Evolutionary conservation across 2,888 invertebrate genomes (phyloP).

Genomic region (Zygaena filipendulae): DNA sequence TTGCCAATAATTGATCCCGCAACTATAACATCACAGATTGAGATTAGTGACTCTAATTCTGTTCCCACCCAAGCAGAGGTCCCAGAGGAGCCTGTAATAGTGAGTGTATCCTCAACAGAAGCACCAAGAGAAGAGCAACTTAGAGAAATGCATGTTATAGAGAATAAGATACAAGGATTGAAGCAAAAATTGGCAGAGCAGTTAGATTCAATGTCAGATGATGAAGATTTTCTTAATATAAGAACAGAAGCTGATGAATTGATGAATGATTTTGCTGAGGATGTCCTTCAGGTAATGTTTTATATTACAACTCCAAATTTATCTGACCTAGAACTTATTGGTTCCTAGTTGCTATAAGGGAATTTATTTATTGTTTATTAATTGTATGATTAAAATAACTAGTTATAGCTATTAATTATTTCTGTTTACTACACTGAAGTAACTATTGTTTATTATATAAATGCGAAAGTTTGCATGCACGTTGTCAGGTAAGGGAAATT

Average conservation of each 20-base stretch:
- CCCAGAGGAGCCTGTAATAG: slow-evolving; percentile 28
- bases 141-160: slow-evolving; percentile 61
- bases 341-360: not conserved
- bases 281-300: slow-evolving; percentile 45
- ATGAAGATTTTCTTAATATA: slow-evolving; percentile 74
- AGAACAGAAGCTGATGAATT: slow-evolving; percentile 71
- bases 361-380: not conserved
- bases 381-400: not conserved
- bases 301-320: not conserved
- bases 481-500: too few relatives aligned
- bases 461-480: too few relatives aligned
- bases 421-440: too few relatives aligned
- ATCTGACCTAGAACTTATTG: not conserved
- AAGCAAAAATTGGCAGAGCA: slow-evolving; percentile 54
- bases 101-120: slow-evolving; percentile 13
- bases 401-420: too few relatives aligned
- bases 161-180: slow-evolving; percentile 69
- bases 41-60: not conserved
- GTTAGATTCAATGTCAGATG: slow-evolving; percentile 69
- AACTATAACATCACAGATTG: slow-evolving; percentile 33
- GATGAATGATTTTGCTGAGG: slow-evolving; percentile 62
- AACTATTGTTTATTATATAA: too few relatives aligned
- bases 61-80: slow-evolving; percentile 31
- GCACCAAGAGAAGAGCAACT: slow-evolving; percentile 36
- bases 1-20: slow-evolving; percentile 56